Base-by-base conservation (phyloP, 2,113 vertebrate species). In the Excalfactoria chinensis region DNA sequence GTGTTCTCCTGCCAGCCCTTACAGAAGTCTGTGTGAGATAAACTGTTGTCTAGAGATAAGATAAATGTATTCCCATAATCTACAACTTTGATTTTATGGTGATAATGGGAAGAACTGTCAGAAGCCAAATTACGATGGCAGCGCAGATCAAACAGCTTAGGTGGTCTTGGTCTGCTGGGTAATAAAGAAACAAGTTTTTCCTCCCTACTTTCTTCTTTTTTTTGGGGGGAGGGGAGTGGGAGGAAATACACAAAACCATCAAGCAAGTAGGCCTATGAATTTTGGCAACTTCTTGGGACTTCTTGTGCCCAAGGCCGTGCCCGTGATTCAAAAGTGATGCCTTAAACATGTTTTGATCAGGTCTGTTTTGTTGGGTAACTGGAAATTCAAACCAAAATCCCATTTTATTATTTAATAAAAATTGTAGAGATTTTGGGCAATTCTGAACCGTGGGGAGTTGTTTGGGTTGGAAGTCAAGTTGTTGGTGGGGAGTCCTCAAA, bases 341-440 rank as follows among this genome's bases (percentile, higher is more conserved):
- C 68, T 93, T 74, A 86, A 80, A 93, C 21, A 21, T 88, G 87
- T 90, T 95, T 88, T 88, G 87, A 60, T 93, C 66, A 72, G 75
- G 56, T 84, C n/a, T 75, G 15, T 76, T 88, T 96, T 86, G 71
- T 92, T 91, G 84, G 82, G 71, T 55, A 64, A 82, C 89, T 88
- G 72, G 71, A 78, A 34, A 79, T 77, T 91, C 75, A 70, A 83
- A 66, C 37, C 48, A 35, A 86, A 91, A 48, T 16, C 35, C 51
- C 14, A 0, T 89, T 86, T 90, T 87, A 44, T 84, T 79, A 13
- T 66, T 21, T 72, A 21, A 49, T 58, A 40, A 66, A 32, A 41
- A 26, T 11, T 3, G 6, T 51, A 46, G 74, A 55, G 35, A 18
- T 82, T 82, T 37, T 58, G 53, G 77, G 49, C 51, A 72, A 19